Base-by-base conservation (phyloP, 2,113 vertebrate genomes). In the Bucco capensis region DNA sequence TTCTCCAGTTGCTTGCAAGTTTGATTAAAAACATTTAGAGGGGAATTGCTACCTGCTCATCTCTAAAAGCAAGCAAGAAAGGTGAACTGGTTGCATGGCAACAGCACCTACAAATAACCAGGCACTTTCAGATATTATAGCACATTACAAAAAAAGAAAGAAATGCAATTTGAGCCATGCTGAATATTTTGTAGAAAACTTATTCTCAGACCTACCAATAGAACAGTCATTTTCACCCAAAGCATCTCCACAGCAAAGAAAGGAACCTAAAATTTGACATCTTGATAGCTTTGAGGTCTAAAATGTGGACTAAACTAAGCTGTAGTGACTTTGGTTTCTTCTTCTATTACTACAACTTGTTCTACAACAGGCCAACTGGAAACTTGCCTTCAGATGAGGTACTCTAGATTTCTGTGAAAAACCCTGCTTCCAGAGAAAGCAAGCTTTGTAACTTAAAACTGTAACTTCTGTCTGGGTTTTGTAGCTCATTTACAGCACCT, bases 71-170 rank as follows among this genome's bases (percentile, higher is more conserved):
- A 19, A 71, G 76, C 58, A 88, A 82, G 64, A 74, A 83, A 92
- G 86, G 90, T 94, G 93, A 90, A 92, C 54, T 88, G 49, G 96
- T 97, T 97, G 86, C 94, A 30, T 93, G 88, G 94, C 94, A 97
- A 95, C 93, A 40, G 83, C 70, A 95, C 86, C 89, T 94, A 71
- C 77, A 88, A 92, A 89, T 93, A 95, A 96, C 93, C 86, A 94
- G 93, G 60, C 79, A 54, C 93, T 86, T 93, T 70, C 92, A 86
- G 86, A 77, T 89, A 91, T 47, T 75, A 61, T 61, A 25, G 28
- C 60, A 54, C 33, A 25, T 61, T 27, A 40, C 21, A 69, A 61
- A 47, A n/a, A 40, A 61, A 35, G 25, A 56, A 71, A 47, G 61
- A 61, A 40, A 47, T 22, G 16, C 6, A 19, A 40, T 67, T 69